Conservation (phyloP, 2,113 vertebrate genomes). For the Nyctereutes procyonoides region DNA sequence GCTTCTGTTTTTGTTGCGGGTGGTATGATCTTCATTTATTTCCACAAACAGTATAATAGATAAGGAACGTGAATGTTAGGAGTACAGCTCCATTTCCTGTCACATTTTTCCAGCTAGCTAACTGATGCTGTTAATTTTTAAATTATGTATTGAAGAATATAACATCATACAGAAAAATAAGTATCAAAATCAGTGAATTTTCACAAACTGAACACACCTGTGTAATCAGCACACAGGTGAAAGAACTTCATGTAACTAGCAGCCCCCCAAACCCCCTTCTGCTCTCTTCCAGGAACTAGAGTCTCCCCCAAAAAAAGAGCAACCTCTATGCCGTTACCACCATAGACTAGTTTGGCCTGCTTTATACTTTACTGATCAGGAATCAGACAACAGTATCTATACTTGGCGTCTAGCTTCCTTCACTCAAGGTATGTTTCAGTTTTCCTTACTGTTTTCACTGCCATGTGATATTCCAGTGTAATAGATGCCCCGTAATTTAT, state of each 20-base stretch:
- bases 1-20: not conserved
- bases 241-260: not conserved
- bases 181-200: not conserved
- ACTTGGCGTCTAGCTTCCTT: not conserved
- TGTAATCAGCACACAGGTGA: not conserved
- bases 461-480: not conserved
- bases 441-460: not conserved
- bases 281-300: not conserved
- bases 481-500: not conserved
- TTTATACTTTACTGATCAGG: not conserved
- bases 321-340: not conserved
- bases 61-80: not conserved
- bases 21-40: not conserved
- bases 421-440: not conserved
- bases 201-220: not conserved
- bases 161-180: not conserved
- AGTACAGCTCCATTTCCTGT: not conserved
- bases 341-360: not conserved
- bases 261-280: not conserved
- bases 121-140: not conserved
- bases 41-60: not conserved
- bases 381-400: not conserved
- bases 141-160: not conserved
- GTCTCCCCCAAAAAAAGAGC: not conserved
- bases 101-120: not conserved